Evolutionary conservation across 2,888 invertebrate genomes (phyloP), one percentile per base, ranked within the genome.

Genomic region (Sarcophaga rosellei): DNA sequence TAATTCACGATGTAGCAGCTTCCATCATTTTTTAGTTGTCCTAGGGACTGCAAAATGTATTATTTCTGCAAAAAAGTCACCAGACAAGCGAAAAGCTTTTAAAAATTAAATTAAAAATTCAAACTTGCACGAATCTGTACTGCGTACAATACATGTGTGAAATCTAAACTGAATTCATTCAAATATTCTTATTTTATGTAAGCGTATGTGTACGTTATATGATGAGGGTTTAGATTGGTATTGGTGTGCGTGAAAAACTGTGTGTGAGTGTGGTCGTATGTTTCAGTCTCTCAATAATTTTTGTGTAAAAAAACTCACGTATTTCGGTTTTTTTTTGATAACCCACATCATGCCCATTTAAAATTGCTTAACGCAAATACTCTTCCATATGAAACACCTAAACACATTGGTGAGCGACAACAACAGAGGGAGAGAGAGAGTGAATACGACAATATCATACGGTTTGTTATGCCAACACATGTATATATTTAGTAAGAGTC

Each of bases 291-390:
- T 69, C 76, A 76, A 76, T 82, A 74, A 11, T 78, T 35, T 78
- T 78, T 83, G 73, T 68, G 63, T 63, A 81, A 83, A 83, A 83
- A 59, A 44, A 57, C 62, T 86, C 72, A 86, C 80, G 83, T 81
- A 61, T 68, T 35, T 35, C 11, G 3, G 3, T 44, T 68, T 15
- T 4, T 66, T 47, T 85, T 62, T 61, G 15, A 25, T 61, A 63
- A 44, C 57, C 25, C 59, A 62, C 21, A 70, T 68, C 35, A 69
- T 59, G 77, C 73, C 77, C 23, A 62, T 79, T 82, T 76, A 68
- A 75, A 68, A 85, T 68, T 79, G 70, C 35, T 69, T 63, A 69
- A 76, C 80, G 72, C 73, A 63, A 74, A 73, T 61, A 73, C 72
- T 10, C 53, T 53, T 25, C 15, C 23, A 44, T 35, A 11, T 66